phyloP scores from a whole-genome alignment of 1,140 invertebrate genomes.

The Leptinotarsa texana region DNA sequence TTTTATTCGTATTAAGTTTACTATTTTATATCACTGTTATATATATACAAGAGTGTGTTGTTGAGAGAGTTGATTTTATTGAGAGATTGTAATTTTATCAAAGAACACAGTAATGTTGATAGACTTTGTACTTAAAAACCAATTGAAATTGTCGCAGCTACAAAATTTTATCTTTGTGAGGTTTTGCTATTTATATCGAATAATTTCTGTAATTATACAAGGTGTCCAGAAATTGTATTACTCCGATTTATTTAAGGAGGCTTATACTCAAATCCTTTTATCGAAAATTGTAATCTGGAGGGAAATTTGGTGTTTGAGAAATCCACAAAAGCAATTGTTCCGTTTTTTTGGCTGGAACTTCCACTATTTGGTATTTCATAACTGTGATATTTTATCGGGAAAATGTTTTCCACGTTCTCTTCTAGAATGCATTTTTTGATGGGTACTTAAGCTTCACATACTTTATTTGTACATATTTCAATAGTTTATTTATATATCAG shows the following conservation, averaged over 20 bases:
- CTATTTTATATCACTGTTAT: slow-evolving; percentile 28
- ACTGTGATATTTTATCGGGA: background rate
- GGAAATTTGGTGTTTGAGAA: background rate
- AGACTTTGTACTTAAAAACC: slow-evolving; percentile 4
- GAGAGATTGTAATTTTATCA: slow-evolving; percentile 17
- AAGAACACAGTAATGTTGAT: background rate
- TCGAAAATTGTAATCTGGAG: too few species aligned
- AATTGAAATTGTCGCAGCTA: slow-evolving; percentile 6
- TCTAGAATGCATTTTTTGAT: background rate
- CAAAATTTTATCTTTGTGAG: background rate
- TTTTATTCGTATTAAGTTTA: slow-evolving; percentile 23
- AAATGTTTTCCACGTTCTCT: background rate
- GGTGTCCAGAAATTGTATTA: slow-evolving; percentile 3
- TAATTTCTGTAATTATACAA: slow-evolving; percentile 11
- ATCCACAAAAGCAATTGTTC: background rate
- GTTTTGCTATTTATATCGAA: slow-evolving; percentile 1
- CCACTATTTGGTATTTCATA: background rate
- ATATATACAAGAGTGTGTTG: slow-evolving; percentile 15
- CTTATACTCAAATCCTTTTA: too few species aligned
- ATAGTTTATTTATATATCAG: slow-evolving; percentile 1
- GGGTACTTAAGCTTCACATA: background rate
- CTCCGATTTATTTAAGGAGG: too few species aligned
- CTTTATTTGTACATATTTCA: slow-evolving; percentile 4
- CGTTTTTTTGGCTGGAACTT: background rate
- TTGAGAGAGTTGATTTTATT: slow-evolving; percentile 26